Evolutionary conservation across 1,140 invertebrate species (phyloP).

Genomic region (Cheumatopsyche charites): DNA sequence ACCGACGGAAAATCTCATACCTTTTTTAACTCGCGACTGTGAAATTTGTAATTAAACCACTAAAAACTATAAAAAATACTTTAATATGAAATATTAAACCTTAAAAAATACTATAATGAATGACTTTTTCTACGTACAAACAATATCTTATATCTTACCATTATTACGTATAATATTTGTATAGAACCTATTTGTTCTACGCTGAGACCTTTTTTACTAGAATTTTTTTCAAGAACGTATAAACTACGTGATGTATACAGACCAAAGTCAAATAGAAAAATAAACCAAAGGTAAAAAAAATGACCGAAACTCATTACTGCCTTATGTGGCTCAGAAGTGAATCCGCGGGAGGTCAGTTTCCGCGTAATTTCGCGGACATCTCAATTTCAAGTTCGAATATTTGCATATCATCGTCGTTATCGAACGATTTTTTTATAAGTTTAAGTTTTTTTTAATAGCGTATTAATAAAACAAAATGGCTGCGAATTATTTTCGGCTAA

Average conservation of each 20-base stretch:
- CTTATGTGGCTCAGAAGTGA: background rate
- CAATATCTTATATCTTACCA: too few species aligned
- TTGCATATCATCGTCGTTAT: too few species aligned
- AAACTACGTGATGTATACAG: constrained; percentile 11
- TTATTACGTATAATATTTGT: background rate
- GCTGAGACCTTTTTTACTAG: background rate
- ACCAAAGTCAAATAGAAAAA: background rate
- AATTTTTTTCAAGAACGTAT: constrained; percentile 3
- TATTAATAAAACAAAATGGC: too few species aligned
- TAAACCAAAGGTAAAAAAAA: too few species aligned
- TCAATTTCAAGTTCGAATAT: background rate
- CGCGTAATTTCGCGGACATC: constrained; percentile 1
- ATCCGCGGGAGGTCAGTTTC: background rate
- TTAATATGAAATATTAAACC: background rate
- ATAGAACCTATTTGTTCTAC: background rate
- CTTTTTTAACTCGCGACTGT: background rate
- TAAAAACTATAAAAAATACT: background rate
- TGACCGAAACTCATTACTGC: background rate
- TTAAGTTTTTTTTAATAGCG: too few species aligned
- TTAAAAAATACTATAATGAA: too few species aligned
- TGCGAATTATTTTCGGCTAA: too few species aligned
- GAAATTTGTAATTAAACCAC: constrained; percentile 17
- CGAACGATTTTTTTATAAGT: too few species aligned
- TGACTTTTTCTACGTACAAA: too few species aligned
- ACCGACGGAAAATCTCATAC: background rate